Evolutionary conservation across 1,140 invertebrate species (phyloP).

Genomic region (Euborellia annulipes): DNA sequence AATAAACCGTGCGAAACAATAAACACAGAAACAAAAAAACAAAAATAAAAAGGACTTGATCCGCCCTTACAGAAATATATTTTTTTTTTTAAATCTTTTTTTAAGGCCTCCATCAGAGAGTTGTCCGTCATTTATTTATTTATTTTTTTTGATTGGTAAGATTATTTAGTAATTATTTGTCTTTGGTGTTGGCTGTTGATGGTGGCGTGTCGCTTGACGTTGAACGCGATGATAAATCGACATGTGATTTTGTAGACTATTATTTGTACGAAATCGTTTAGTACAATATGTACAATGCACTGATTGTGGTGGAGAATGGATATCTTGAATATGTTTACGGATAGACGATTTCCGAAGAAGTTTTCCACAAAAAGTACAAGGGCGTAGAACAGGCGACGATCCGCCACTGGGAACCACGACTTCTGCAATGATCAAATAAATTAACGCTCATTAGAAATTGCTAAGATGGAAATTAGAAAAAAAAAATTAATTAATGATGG

Average conservation of each 20-base stretch:
- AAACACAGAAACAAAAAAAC: too few relatives aligned
- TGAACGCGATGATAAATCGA: constrained; percentile 35
- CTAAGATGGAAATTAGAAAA: constrained; percentile 26
- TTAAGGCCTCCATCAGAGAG: too few relatives aligned
- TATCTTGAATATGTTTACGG: constrained; percentile 29
- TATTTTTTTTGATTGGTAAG: too few relatives aligned
- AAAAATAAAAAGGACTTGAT: too few relatives aligned
- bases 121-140: too few relatives aligned
- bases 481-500: constrained; percentile 25
- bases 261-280: constrained; percentile 33
- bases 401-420: constrained; percentile 30
- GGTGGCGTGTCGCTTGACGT: too few relatives aligned
- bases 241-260: constrained; percentile 33
- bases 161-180: too few relatives aligned
- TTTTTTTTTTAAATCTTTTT: constrained; percentile 3
- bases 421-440: constrained; percentile 26
- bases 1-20: too few relatives aligned
- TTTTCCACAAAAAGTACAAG: constrained; percentile 31
- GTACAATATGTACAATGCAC: constrained; percentile 31
- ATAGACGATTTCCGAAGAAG: constrained; percentile 32
- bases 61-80: too few relatives aligned
- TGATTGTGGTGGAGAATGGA: constrained; percentile 30
- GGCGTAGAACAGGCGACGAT: constrained; percentile 30
- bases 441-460: constrained; percentile 27
- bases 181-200: too few relatives aligned